Conservation (phyloP, 1,140 invertebrate species). For the Drosophila auraria region DNA sequence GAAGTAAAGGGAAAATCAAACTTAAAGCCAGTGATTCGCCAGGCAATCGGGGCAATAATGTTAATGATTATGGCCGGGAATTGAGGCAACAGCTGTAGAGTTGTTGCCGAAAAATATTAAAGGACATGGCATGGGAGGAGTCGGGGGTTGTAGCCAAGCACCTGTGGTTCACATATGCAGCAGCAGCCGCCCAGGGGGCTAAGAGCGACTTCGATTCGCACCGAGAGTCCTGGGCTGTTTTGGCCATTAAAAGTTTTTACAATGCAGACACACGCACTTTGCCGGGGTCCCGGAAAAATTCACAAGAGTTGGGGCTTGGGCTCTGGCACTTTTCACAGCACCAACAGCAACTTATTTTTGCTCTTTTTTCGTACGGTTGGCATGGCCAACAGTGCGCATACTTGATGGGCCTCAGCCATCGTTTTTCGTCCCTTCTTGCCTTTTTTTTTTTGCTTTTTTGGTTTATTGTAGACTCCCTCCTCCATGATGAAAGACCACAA, state of each 20-base stretch:
- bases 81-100: conserved; percentile 64
- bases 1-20: conserved; percentile 39
- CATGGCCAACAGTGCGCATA: conserved; percentile 78
- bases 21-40: conserved; percentile 42
- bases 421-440: background rate
- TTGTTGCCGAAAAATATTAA: conserved; percentile 52
- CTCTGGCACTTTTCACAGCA: conserved; percentile 32
- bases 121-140: background rate
- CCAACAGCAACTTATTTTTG: conserved; percentile 28
- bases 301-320: conserved; percentile 4
- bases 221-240: conserved; percentile 27
- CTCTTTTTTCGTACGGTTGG: conserved; percentile 27
- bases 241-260: conserved; percentile 81
- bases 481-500: conserved; percentile 77
- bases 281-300: conserved; percentile 9
- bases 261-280: conserved; percentile 83
- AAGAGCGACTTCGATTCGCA: conserved; percentile 20
- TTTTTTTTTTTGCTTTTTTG: background rate
- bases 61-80: conserved; percentile 77
- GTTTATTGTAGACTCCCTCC: conserved; percentile 4
- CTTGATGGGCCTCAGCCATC: conserved; percentile 55
- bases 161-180: conserved; percentile 73
- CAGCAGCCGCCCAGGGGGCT: conserved; percentile 21
- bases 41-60: conserved; percentile 61
- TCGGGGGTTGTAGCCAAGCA: conserved; percentile 28